Base-by-base conservation (phyloP, 30 jellyfish, hydroid and myxozoan species). In the Turritopsis dohrnii region DNA sequence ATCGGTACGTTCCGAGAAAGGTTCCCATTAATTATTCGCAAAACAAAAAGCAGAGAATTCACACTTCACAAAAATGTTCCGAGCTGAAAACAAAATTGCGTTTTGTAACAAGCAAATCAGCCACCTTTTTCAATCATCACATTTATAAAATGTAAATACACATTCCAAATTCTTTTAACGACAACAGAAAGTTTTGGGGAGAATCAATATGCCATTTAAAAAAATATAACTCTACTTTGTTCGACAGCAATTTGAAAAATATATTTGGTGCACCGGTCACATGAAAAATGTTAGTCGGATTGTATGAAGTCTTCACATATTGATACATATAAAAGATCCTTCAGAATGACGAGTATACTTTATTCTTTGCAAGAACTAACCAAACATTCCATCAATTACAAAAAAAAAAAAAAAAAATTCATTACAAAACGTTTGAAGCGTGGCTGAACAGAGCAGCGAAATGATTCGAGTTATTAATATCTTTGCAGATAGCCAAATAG, bases 401-500 rank as follows among this genome's bases (percentile, higher is more conserved):
- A 41, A 41, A n/a, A n/a, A n/a, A n/a, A n/a, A n/a, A n/a, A n/a
- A n/a, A n/a, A n/a, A 41, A 41, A 41, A 41, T 41, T 41, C 60
- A 41, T 41, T 41, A 41, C 60, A 41, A 41, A 41, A 41, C 60
- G 60, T 5, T 41, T 41, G 60, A 41, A n/a, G n/a, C n/a, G n/a
- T n/a, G n/a, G n/a, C n/a, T n/a, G 60, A 41, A 41, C 5, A 13
- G 9, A 3, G 5, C 13, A 3, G 60, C 5, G 60, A 41, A 41
- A 41, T 41, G 60, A 41, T 41, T 41, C 5, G 60, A 41, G 60
- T 41, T 41, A 41, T 41, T 41, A n/a, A n/a, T n/a, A 3, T 41
- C 60, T 41, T 41, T 41, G 60, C 60, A 41, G 60, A 41, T n/a
- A n/a, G n/a, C n/a, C n/a, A n/a, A 80, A 41, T 80, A 80, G 87